A percentile compares a stretch with the other conserved stretches of the same genome.
These are phyloP conservation scores for Dysidea cf. avara DNA, from an alignment of 37 sponge, comb jelly and placozoan species.

Conservation along the genomic window DNA sequence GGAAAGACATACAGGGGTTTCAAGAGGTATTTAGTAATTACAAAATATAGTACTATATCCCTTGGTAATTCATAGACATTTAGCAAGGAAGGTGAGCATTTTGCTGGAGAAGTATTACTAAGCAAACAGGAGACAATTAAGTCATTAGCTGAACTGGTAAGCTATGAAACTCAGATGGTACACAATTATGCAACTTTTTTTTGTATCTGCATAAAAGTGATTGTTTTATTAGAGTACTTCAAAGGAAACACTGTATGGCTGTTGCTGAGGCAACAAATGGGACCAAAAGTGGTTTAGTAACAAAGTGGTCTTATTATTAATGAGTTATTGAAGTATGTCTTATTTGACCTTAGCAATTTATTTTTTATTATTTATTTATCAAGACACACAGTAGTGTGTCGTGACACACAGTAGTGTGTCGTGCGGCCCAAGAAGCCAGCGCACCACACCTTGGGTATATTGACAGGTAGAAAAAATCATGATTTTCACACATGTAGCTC, in stretches of 20 bases:
- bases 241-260: neutral
- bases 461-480: too few relatives aligned
- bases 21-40: slow-evolving; percentile 69
- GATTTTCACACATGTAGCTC: too few relatives aligned
- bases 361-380: too few relatives aligned
- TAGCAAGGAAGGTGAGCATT: slow-evolving; percentile 63
- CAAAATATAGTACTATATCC: too few relatives aligned
- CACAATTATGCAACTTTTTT: too few relatives aligned
- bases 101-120: slow-evolving; percentile 80
- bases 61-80: too few relatives aligned
- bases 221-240: neutral
- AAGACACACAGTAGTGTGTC: too few relatives aligned
- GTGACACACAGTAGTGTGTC: too few relatives aligned
- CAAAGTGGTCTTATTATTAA: neutral
- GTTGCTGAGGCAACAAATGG: neutral
- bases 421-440: too few relatives aligned
- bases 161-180: slow-evolving; percentile 50
- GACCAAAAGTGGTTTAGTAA: neutral
- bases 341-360: too few relatives aligned
- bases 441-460: too few relatives aligned
- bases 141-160: slow-evolving; percentile 31
- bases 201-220: too few relatives aligned
- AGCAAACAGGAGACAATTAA: slow-evolving; percentile 64
- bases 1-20: slow-evolving; percentile 64
- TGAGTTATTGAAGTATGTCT: neutral